A percentile compares a stretch with the other conserved stretches of the same genome.
Conservation (phyloP, 2,113 vertebrate genomes). For the Petaurus breviceps region DNA sequence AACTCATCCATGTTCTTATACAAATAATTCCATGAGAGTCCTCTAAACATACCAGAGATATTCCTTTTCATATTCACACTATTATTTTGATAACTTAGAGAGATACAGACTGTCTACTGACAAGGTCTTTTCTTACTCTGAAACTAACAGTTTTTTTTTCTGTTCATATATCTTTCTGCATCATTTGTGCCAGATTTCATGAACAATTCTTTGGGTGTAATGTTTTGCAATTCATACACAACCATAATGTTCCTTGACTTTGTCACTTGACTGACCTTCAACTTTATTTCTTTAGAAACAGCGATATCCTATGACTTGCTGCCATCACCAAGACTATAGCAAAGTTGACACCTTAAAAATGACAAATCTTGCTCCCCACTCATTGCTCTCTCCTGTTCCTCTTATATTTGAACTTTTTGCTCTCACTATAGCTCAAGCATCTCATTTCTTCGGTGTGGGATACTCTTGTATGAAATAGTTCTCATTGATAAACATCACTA, state of each 20-base stretch:
- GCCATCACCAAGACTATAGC: neutral
- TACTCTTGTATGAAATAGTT: fast-evolving
- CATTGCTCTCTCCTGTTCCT: neutral
- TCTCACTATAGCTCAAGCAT: neutral
- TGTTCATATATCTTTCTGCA: neutral
- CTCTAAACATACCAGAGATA: neutral
- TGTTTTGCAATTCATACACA: neutral
- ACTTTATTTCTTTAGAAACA: neutral
- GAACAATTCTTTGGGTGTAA: neutral
- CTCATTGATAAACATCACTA: neutral
- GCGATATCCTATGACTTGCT: neutral
- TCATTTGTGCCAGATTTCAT: neutral
- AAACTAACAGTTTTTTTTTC: neutral
- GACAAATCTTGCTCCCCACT: neutral
- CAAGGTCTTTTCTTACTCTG: neutral
- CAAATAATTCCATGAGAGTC: neutral
- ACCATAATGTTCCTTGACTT: neutral
- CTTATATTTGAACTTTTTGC: neutral
- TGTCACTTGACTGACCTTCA: neutral
- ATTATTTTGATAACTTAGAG: neutral
- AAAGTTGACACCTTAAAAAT: neutral
- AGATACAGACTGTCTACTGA: neutral
- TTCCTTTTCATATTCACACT: neutral
- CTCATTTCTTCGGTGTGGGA: neutral
- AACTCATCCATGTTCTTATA: neutral